These are phyloP conservation scores for Zygothrica quintamaculata DNA, from an alignment of 2,888 invertebrate species.

Conservation along the genomic window DNA sequence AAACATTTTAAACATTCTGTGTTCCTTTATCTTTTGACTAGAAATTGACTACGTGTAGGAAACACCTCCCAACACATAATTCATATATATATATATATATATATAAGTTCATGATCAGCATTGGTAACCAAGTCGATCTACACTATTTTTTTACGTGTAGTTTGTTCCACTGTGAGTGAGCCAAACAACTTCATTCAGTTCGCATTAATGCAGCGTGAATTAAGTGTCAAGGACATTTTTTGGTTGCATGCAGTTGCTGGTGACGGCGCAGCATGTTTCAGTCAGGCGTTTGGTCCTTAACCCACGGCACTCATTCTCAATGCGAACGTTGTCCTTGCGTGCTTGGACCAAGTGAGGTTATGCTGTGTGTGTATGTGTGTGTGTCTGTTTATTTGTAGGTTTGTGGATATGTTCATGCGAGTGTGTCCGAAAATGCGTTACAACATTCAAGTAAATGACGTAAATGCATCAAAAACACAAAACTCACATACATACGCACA, in stretches of 20 bases:
- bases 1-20: too few relatives aligned
- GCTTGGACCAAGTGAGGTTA: constrained; percentile 51
- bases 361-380: constrained; percentile 25
- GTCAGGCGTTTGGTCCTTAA: constrained; percentile 38
- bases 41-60: too few relatives aligned
- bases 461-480: constrained; percentile 71
- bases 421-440: constrained; percentile 72
- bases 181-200: constrained; percentile 76
- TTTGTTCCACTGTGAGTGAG: constrained; percentile 57
- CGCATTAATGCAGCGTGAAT: constrained; percentile 80
- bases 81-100: neutral
- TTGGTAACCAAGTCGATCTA: too few relatives aligned
- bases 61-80: too few relatives aligned
- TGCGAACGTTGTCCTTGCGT: constrained; percentile 44
- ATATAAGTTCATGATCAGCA: neutral
- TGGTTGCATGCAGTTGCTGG: constrained; percentile 64
- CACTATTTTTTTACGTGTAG: neutral
- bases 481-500: too few relatives aligned
- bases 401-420: constrained; percentile 20
- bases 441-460: constrained; percentile 81
- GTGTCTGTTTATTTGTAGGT: constrained; percentile 18
- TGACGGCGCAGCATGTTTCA: constrained; percentile 75
- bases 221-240: constrained; percentile 81
- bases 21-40: too few relatives aligned
- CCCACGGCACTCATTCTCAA: neutral